Evolutionary conservation across 2,113 vertebrate species (phyloP).

Genomic region (Oenanthe melanoleuca): DNA sequence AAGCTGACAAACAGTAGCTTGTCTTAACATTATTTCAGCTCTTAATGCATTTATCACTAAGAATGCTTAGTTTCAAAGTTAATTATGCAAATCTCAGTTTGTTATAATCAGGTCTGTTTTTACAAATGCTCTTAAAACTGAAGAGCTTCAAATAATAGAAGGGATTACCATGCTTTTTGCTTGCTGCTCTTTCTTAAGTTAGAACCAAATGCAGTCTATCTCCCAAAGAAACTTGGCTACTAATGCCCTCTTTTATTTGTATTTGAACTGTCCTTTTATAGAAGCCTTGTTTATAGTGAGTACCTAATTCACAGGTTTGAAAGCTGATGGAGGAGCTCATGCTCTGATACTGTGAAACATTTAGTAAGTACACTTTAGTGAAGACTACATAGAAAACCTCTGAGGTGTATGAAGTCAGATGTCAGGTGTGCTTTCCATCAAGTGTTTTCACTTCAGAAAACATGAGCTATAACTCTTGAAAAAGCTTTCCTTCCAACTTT

Average conservation of each 20-base stretch:
- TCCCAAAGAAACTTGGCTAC: slow-evolving; percentile 45
- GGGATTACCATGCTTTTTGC: slow-evolving; percentile 35
- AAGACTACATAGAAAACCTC: slow-evolving; percentile 91
- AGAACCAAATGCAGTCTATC: slow-evolving; percentile 25
- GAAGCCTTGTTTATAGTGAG: slow-evolving; percentile 48
- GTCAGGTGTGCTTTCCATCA: slow-evolving; percentile 74
- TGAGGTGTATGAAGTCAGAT: slow-evolving; percentile 89
- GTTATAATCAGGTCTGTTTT: slow-evolving; percentile 55
- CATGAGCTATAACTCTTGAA: slow-evolving; percentile 33
- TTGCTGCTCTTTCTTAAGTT: slow-evolving; percentile 47
- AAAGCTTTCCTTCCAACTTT: slow-evolving; percentile 45
- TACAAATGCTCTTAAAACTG: slow-evolving; percentile 48
- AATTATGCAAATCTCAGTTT: slow-evolving; percentile 62
- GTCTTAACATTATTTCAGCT: slow-evolving; percentile 25
- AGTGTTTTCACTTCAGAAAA: slow-evolving; percentile 68
- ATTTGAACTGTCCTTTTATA: slow-evolving; percentile 55
- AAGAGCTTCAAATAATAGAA: slow-evolving; percentile 46
- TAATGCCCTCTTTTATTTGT: slow-evolving; percentile 54
- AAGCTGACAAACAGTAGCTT: slow-evolving; percentile 47
- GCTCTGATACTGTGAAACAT: slow-evolving; percentile 53
- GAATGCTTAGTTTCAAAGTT: slow-evolving; percentile 57
- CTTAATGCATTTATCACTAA: slow-evolving; percentile 40
- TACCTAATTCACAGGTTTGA: slow-evolving; percentile 11
- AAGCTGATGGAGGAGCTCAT: slow-evolving; percentile 44
- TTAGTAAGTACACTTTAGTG: slow-evolving; percentile 82